Base-by-base conservation (phyloP, 37 sponge, comb jelly and placozoan species). In the Beroe forskalii region DNA sequence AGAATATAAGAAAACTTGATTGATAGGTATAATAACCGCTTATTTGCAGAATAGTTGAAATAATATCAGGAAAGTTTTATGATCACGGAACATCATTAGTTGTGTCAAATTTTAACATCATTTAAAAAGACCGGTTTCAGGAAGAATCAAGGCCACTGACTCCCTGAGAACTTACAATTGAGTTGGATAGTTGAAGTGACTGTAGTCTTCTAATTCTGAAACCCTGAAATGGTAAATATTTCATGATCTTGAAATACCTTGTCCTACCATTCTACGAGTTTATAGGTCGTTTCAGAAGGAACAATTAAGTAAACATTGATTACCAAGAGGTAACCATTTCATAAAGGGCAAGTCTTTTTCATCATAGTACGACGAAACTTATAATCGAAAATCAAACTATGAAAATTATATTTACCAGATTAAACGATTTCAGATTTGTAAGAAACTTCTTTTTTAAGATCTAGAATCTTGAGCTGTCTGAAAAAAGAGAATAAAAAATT, bases 281-380 rank as follows among this genome's bases (percentile, higher is more conserved):
- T 48, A 6, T 6, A 48, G 12, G 12, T 6, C 12, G 55, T 48
- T 48, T 48, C 55, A 48, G 55, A 48, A 48, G 55, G 55, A 48
- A 48, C 55, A 48, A 48, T 48, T 48, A 12, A 48, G 55, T 48
- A 48, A 48, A 48, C 55, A 48, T 48, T 48, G 55, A 48, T 48
- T 12, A 48, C 12, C 55, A 12, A 48, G 12, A 6, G 12, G 12
- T 48, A 12, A 48, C 6, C 55, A 48, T 48, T 80, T 80, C 55
- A 42, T 80, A 80, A 12, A 80, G 86, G 86, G 86, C 86, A 80
- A 80, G 86, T 80, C 86, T 42, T 80, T 80, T 41, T 80, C 86
- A 80, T 80, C 86, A 80, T 80, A 80, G 86, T 80, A 80, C 86
- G 25, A 8, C 4, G 14, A 22, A 64, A 22, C 17, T 64, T 30